Base-by-base conservation (phyloP, 2,888 invertebrate genomes). In the Cactoblastis cactorum region DNA sequence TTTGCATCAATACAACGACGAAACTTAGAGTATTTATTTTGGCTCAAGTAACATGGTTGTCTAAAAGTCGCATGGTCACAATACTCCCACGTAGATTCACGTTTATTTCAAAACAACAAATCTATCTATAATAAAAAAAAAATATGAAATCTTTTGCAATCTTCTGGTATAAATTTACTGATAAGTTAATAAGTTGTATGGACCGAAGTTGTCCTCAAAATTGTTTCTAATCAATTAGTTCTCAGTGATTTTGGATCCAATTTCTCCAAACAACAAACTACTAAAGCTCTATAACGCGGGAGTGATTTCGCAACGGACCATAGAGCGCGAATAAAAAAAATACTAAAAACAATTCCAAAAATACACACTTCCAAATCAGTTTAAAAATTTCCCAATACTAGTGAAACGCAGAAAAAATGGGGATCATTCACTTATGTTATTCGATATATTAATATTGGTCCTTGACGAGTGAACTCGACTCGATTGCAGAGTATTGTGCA, bases 401-500 rank as follows among this genome's bases (percentile, higher is more conserved):
- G 49, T 18, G 49, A 45, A 47, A 2, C 35, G 37, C 22, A 51
- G 11, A 46, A 50, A 46, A 52, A 24, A 43, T 49, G 52, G 46
- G 49, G 53, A 34, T 51, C 49, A 37, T 52, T 56, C 54, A 55
- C 59, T 59, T 55, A 59, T 38, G 53, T 49, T 53, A 59, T 54
- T 56, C 59, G 58, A 57, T 58, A 58, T 57, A 60, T 57, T 41
- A 56, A 53, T 59, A 58, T 64, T 66, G 66, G 66, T 64, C 66
- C 66, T 63, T 61, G n/a, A n/a, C n/a, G n/a, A 55, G 54, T 55
- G 51, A 52, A 55, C 28, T 53, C 47, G 54, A 60, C 53, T 51
- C 56, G 53, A 55, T 58, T 49, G 46, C 55, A 53, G 57, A 50
- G 50, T 14, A 53, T 63, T 63, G 63, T 63, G 65, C 63, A 53